Conservation (phyloP, 1,140 invertebrate genomes). For the Venturia canescens region DNA sequence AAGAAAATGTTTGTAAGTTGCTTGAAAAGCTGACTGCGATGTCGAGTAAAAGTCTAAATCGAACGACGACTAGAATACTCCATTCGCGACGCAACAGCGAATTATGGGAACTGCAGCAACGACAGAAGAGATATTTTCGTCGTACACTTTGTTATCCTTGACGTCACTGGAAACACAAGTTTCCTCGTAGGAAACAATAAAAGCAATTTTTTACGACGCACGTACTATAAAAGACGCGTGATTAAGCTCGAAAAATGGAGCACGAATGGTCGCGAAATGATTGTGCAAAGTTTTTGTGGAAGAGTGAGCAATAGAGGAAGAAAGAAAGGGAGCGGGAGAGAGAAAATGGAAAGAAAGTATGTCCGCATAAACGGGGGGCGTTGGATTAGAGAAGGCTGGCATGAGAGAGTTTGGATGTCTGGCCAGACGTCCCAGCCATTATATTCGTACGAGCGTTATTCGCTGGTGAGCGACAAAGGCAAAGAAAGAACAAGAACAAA, state of each 20-base stretch:
- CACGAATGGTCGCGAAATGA: slow-evolving; percentile 9
- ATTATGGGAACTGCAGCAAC: not conserved
- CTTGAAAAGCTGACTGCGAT: too few relatives aligned
- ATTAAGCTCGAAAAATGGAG: slow-evolving; percentile 8
- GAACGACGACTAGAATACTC: too few relatives aligned
- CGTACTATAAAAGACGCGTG: not conserved
- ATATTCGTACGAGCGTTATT: not conserved
- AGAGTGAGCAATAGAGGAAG: not conserved
- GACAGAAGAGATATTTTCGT: slow-evolving; percentile 31
- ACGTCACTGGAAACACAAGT: not conserved
- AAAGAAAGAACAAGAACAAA: slow-evolving; percentile 19
- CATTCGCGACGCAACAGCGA: too few relatives aligned
- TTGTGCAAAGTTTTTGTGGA: slow-evolving; percentile 29
- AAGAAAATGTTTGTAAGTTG: too few relatives aligned
- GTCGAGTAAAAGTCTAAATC: too few relatives aligned
- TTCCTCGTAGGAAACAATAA: not conserved
- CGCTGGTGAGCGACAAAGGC: slow-evolving; percentile 30
- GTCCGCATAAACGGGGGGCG: slow-evolving; percentile 9
- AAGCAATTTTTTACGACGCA: slow-evolving; percentile 21
- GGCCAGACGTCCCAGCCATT: slow-evolving; percentile 31
- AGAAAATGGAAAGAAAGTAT: not conserved
- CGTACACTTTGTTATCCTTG: not conserved
- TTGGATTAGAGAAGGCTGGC: not conserved
- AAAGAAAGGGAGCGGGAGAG: not conserved
- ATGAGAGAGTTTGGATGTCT: slow-evolving; percentile 37